Percentiles rank a stretch among this genome's conserved stretches.
Conservation (phyloP, 1,140 invertebrate genomes). For the Nilaparvata lugens region DNA sequence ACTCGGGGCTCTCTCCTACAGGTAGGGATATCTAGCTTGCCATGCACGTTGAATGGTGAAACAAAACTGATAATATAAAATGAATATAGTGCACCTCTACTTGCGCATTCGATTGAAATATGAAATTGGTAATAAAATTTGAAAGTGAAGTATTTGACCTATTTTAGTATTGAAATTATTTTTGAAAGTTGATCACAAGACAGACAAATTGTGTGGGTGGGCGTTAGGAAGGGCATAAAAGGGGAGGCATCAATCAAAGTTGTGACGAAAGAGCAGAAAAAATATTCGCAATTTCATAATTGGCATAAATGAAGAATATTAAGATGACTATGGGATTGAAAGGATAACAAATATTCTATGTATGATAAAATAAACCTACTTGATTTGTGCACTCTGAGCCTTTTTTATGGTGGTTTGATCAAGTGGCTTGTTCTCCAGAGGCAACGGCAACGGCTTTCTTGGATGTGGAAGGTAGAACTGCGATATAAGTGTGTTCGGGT, state of each 20-base stretch:
- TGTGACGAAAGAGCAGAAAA: not conserved
- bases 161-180: too few relatives aligned
- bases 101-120: too few relatives aligned
- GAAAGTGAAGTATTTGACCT: too few relatives aligned
- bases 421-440: not conserved
- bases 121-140: too few relatives aligned
- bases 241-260: not conserved
- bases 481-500: not conserved
- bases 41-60: too few relatives aligned
- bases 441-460: not conserved
- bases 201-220: too few relatives aligned
- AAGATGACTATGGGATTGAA: not conserved
- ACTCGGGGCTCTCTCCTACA: too few relatives aligned
- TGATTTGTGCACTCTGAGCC: not conserved
- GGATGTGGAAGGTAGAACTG: not conserved
- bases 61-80: too few relatives aligned
- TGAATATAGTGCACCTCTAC: too few relatives aligned
- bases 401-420: not conserved
- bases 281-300: not conserved
- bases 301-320: not conserved
- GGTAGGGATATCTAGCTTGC: too few relatives aligned
- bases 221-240: not conserved
- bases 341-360: not conserved
- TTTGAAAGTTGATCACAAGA: too few relatives aligned
- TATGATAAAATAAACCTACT: not conserved